Evolutionary conservation across 2,888 invertebrate genomes (phyloP).

Genomic region (Priocnemis perturbator): DNA sequence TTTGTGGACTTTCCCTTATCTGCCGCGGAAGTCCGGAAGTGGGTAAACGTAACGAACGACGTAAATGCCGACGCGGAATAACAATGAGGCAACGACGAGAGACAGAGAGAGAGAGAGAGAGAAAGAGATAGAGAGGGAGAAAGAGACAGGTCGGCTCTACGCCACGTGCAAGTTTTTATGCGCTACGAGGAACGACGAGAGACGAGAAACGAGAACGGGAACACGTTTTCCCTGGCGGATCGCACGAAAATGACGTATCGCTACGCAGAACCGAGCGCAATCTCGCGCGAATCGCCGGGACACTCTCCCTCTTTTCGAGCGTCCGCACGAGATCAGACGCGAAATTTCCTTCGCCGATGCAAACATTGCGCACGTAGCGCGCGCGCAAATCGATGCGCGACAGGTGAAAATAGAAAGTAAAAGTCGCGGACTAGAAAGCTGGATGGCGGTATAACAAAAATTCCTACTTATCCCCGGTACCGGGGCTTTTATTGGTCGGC

Average conservation of each 20-base stretch:
- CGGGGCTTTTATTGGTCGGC: too few species aligned
- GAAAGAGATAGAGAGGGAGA: too few species aligned
- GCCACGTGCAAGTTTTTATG: slow-evolving; percentile 34
- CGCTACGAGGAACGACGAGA: slow-evolving; percentile 15
- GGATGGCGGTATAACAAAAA: too few species aligned
- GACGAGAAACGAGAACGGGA: not conserved
- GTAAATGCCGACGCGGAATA: slow-evolving; percentile 38
- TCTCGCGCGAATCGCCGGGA: too few species aligned
- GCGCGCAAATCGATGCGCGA: not conserved
- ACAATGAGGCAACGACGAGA: slow-evolving; percentile 24
- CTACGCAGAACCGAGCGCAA: not conserved
- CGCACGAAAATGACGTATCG: not conserved
- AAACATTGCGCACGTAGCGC: not conserved
- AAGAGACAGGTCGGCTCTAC: slow-evolving; percentile 11
- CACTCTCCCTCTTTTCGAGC: too few species aligned
- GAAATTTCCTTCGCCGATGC: too few species aligned
- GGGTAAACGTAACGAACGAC: slow-evolving; percentile 46
- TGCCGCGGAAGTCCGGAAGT: slow-evolving; percentile 36
- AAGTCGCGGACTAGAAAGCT: too few species aligned
- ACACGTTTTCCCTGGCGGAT: not conserved
- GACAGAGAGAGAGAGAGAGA: not conserved
- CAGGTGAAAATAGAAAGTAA: not conserved
- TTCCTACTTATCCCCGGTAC: not conserved
- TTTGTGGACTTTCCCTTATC: slow-evolving; percentile 23
- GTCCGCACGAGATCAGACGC: too few species aligned